Conservation (phyloP, 2,797 vertebrate genomes). For the Helostoma temminkii region DNA sequence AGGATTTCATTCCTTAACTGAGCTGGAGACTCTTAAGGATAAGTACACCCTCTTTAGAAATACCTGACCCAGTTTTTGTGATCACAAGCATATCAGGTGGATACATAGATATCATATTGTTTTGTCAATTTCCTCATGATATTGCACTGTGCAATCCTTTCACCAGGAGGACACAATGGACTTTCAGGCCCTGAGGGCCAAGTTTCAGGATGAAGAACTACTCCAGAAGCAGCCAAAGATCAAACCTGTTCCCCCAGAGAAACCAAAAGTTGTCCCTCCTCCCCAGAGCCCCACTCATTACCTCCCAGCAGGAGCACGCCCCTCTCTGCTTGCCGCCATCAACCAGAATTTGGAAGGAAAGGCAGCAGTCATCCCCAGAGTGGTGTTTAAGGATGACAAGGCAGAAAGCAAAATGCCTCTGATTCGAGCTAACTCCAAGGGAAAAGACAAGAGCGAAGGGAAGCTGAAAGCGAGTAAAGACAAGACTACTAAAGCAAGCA, state of each 20-base stretch:
- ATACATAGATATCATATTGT: background rate
- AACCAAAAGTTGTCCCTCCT: conserved; percentile 57
- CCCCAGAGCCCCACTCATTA: conserved; percentile 62
- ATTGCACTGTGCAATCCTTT: conserved; percentile 24
- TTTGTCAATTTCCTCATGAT: background rate
- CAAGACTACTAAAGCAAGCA: conserved; percentile 50
- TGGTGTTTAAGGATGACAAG: conserved; percentile 82
- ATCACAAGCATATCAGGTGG: background rate
- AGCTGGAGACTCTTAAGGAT: background rate
- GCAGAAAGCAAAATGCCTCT: conserved; percentile 69
- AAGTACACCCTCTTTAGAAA: background rate
- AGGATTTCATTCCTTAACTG: background rate
- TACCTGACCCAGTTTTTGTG: background rate
- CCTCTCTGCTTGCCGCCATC: conserved; percentile 78
- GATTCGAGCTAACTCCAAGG: conserved; percentile 33
- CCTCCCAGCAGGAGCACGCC: conserved; percentile 75
- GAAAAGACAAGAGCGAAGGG: conserved; percentile 55
- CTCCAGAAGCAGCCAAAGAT: conserved; percentile 66
- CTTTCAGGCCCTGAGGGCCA: conserved; percentile 88
- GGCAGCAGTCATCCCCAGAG: conserved; percentile 54
- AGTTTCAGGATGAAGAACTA: conserved; percentile 85
- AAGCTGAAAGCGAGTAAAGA: conserved; percentile 61
- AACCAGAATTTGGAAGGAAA: conserved; percentile 71
- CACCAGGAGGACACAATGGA: conserved; percentile 83
- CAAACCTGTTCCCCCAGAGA: conserved; percentile 72